These are phyloP conservation scores for Philereme transversata DNA, from an alignment of 2,888 invertebrate species.

Conservation along the genomic window DNA sequence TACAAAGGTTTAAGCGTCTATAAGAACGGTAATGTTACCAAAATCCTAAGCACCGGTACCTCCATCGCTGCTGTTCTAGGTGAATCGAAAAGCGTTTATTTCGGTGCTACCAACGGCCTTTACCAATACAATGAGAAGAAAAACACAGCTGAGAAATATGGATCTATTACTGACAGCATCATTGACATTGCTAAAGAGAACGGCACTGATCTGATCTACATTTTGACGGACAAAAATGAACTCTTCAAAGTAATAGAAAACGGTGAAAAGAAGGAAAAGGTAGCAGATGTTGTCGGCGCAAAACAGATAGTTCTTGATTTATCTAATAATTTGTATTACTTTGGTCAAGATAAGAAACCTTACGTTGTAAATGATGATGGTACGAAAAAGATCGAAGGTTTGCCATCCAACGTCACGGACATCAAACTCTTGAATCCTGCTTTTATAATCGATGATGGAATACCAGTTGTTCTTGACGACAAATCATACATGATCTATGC, in stretches of 20 bases:
- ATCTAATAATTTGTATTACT: slow-evolving; percentile 60
- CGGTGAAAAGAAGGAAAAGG: slow-evolving; percentile 56
- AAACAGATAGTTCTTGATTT: slow-evolving; percentile 61
- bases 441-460: slow-evolving; percentile 50
- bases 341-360: slow-evolving; percentile 49
- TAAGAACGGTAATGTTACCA: slow-evolving; percentile 42
- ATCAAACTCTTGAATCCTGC: slow-evolving; percentile 56
- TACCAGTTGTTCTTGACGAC: slow-evolving; percentile 52
- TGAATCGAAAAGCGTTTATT: slow-evolving; percentile 45
- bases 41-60: slow-evolving; percentile 53
- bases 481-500: slow-evolving; percentile 48
- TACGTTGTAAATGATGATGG: slow-evolving; percentile 49
- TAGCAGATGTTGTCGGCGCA: slow-evolving; percentile 53
- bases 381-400: slow-evolving; percentile 54
- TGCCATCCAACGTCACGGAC: slow-evolving; percentile 50
- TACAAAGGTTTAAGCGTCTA: slow-evolving; percentile 54
- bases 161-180: slow-evolving; percentile 54
- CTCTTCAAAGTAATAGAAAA: slow-evolving; percentile 61
- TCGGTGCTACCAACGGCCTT: slow-evolving; percentile 48
- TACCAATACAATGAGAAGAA: slow-evolving; percentile 46
- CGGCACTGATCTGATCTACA: slow-evolving; percentile 54
- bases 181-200: slow-evolving; percentile 55
- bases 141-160: slow-evolving; percentile 53
- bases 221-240: slow-evolving; percentile 55
- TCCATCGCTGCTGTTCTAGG: slow-evolving; percentile 46